These are phyloP conservation scores for Octodonta nipae DNA, from an alignment of 2,888 invertebrate species.

Conservation along the genomic window DNA sequence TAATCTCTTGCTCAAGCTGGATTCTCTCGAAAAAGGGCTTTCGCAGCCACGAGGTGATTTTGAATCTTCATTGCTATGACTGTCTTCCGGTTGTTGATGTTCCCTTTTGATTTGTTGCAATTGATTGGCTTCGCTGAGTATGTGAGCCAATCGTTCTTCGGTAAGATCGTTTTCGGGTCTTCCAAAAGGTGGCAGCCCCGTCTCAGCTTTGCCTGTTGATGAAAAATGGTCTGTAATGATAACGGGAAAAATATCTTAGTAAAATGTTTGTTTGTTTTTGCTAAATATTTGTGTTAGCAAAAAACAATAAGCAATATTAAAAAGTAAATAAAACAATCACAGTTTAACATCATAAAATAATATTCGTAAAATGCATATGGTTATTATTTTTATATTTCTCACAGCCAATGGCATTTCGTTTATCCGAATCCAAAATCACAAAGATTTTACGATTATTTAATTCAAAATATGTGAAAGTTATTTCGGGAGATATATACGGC, in stretches of 20 bases:
- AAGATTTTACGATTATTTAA: constrained; percentile 11
- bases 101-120: constrained; percentile 53
- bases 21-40: constrained; percentile 67
- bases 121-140: constrained; percentile 83
- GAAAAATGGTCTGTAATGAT: constrained; percentile 36
- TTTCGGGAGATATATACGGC: constrained; percentile 8
- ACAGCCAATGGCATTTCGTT: no score
- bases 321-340: not conserved
- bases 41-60: constrained; percentile 68
- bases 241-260: constrained; percentile 10
- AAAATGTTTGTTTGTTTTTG: constrained; percentile 3
- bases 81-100: constrained; percentile 30
- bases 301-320: constrained; percentile 4
- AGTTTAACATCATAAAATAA: no score
- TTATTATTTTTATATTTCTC: no score
- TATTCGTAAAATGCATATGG: no score
- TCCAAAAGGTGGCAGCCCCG: constrained; percentile 64
- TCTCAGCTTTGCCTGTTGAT: constrained; percentile 68
- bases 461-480: constrained; percentile 8
- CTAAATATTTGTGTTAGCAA: constrained; percentile 7
- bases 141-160: constrained; percentile 86
- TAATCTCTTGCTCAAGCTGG: constrained; percentile 58
- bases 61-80: constrained; percentile 68
- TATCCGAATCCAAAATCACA: no score
- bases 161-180: constrained; percentile 63